A percentile compares a stretch with the other conserved stretches of the same genome.
Conservation (phyloP, 2,888 invertebrate species). For the Formica aserva region DNA sequence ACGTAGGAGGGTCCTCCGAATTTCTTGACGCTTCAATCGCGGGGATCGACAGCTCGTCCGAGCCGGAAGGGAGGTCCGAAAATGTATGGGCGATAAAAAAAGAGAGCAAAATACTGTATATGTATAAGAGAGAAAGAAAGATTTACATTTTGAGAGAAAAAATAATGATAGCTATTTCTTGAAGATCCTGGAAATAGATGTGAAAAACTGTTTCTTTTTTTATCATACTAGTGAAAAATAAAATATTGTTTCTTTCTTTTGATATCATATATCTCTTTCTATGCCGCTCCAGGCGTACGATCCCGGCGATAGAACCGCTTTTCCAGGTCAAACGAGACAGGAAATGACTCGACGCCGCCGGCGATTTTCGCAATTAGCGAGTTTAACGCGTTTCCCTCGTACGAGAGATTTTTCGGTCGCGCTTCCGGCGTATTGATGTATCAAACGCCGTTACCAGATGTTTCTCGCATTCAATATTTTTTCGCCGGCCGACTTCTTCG, state of each 20-base stretch:
- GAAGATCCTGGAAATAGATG: neutral
- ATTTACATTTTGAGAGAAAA: neutral
- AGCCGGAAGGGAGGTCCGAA: conserved; percentile 8
- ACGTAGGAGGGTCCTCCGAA: conserved; percentile 47
- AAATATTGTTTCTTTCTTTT: neutral
- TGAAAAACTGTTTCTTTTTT: neutral
- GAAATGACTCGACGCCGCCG: conserved; percentile 57
- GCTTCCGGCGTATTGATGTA: neutral
- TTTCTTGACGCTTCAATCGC: conserved; percentile 41
- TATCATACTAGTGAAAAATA: neutral
- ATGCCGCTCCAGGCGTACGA: neutral
- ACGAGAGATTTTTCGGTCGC: neutral
- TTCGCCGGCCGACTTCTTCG: neutral
- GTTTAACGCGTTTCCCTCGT: conserved; percentile 57
- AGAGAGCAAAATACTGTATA: neutral
- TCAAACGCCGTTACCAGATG: conserved; percentile 13
- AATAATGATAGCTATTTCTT: neutral
- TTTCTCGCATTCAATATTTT: conserved; percentile 10
- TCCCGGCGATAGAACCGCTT: neutral
- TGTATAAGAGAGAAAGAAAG: neutral
- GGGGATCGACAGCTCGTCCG: conserved; percentile 12
- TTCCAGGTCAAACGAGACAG: neutral
- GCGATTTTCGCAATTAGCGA: conserved; percentile 78
- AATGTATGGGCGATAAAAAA: neutral
- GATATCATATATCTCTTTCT: neutral